A percentile compares a stretch with the other conserved stretches of the same genome.
These are phyloP conservation scores for Aphidius colemani DNA, from an alignment of 2,888 invertebrate species.

Conservation along the genomic window DNA sequence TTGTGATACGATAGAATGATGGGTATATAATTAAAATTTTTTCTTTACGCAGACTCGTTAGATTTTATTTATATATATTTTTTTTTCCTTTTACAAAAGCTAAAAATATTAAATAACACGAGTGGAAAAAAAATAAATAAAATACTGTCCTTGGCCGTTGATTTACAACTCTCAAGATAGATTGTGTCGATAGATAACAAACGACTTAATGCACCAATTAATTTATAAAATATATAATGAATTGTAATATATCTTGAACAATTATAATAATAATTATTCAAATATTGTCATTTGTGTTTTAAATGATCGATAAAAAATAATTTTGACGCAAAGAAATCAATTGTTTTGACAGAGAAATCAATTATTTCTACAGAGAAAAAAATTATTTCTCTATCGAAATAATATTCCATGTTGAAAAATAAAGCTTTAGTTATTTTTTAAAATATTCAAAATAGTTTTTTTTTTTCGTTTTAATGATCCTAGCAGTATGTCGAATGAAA, in stretches of 20 bases:
- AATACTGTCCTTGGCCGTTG: slow-evolving; percentile 29
- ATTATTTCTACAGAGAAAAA: too few species aligned
- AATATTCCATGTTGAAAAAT: too few species aligned
- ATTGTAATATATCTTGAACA: background rate
- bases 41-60: slow-evolving; percentile 15
- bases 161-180: slow-evolving; percentile 30
- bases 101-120: slow-evolving; percentile 32
- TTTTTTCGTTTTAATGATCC: too few species aligned
- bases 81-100: slow-evolving; percentile 17
- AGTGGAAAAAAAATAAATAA: slow-evolving; percentile 19
- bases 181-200: slow-evolving; percentile 22
- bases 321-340: too few species aligned
- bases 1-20: background rate
- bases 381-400: too few species aligned
- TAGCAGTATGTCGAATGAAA: too few species aligned
- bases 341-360: too few species aligned
- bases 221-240: background rate
- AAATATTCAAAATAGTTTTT: too few species aligned
- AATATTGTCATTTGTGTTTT: too few species aligned
- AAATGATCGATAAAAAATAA: too few species aligned
- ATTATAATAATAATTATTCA: too few species aligned
- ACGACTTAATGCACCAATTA: slow-evolving; percentile 3
- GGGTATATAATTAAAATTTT: background rate
- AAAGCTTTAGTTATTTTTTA: too few species aligned
- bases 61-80: background rate